Percentiles rank a stretch among this genome's conserved stretches.
Evolutionary conservation across 2,888 invertebrate species (phyloP).

Genomic region (Euproctis similis): DNA sequence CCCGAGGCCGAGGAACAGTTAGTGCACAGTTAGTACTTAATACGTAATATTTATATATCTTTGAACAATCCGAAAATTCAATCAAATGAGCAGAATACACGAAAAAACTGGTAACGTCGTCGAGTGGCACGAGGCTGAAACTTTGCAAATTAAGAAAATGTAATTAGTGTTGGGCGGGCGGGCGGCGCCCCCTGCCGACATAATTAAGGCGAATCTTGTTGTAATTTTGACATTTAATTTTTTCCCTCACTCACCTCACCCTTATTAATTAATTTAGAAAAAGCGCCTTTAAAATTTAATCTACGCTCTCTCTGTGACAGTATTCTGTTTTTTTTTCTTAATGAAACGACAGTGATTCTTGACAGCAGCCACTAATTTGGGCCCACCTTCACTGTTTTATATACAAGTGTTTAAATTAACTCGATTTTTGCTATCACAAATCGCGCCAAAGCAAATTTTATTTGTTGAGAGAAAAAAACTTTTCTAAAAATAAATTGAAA

Average conservation of each 20-base stretch:
- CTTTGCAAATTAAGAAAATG: conserved; percentile 75
- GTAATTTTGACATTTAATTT: conserved; percentile 75
- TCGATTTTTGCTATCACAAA: too few relatives aligned
- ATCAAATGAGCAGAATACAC: conserved; percentile 2
- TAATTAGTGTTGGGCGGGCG: conserved; percentile 49
- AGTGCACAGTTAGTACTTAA: too few relatives aligned
- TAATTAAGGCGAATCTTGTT: conserved; percentile 73
- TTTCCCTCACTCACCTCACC: conserved; percentile 56
- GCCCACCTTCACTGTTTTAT: conserved; percentile 40
- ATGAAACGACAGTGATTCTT: conserved; percentile 66
- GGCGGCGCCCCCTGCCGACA: conserved; percentile 41
- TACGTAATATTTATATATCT: too few relatives aligned
- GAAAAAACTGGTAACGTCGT: conserved; percentile 11
- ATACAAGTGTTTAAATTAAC: too few relatives aligned
- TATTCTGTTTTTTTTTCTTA: conserved; percentile 37
- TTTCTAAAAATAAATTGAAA: too few relatives aligned
- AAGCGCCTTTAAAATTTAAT: conserved; percentile 70
- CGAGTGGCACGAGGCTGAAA: conserved; percentile 32
- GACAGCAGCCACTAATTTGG: conserved; percentile 50
- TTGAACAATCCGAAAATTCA: too few relatives aligned
- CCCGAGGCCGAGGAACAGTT: too few relatives aligned
- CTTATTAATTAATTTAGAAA: conserved; percentile 69
- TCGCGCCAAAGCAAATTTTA: too few relatives aligned
- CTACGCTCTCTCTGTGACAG: conserved; percentile 61
- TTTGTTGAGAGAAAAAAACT: too few relatives aligned